phyloP scores from a whole-genome alignment of 2,113 vertebrate genomes.

The Rana temporaria region DNA sequence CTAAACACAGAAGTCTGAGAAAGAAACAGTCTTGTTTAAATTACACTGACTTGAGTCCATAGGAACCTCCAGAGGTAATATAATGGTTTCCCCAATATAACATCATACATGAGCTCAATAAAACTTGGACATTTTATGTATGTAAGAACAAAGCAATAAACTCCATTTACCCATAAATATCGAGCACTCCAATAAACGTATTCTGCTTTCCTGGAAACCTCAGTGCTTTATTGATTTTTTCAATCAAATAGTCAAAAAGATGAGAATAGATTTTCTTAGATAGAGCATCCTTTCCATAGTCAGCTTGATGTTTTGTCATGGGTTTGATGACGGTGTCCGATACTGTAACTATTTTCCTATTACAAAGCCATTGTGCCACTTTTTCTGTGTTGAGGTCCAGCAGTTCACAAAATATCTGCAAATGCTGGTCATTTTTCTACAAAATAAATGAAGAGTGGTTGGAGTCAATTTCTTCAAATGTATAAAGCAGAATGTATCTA shows the following conservation, averaged over 20 bases:
- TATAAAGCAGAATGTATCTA: no score
- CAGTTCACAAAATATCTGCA: conserved; percentile 85
- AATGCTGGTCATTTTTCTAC: conserved; percentile 81
- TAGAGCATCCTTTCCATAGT: conserved; percentile 87
- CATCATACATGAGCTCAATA: no score
- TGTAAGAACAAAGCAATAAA: neutral
- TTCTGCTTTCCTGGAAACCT: conserved; percentile 87
- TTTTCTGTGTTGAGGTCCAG: conserved; percentile 71
- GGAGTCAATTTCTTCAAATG: no score
- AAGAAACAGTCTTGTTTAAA: no score
- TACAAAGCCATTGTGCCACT: conserved; percentile 85
- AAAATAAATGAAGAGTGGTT: conserved; percentile 1
- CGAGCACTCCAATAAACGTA: conserved; percentile 95
- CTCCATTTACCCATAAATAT: conserved; percentile 92
- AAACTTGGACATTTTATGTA: neutral
- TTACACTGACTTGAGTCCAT: no score
- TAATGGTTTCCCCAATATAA: no score
- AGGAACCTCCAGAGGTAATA: no score
- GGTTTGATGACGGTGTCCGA: conserved; percentile 90
- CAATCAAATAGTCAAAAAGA: conserved; percentile 89
- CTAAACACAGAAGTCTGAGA: no score
- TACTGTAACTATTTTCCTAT: conserved; percentile 82
- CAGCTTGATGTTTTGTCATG: conserved; percentile 79
- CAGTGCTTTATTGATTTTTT: conserved; percentile 86
- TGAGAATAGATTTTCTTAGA: conserved; percentile 95